Conservation (phyloP, 2,888 invertebrate species). For the Idaea biselata region DNA sequence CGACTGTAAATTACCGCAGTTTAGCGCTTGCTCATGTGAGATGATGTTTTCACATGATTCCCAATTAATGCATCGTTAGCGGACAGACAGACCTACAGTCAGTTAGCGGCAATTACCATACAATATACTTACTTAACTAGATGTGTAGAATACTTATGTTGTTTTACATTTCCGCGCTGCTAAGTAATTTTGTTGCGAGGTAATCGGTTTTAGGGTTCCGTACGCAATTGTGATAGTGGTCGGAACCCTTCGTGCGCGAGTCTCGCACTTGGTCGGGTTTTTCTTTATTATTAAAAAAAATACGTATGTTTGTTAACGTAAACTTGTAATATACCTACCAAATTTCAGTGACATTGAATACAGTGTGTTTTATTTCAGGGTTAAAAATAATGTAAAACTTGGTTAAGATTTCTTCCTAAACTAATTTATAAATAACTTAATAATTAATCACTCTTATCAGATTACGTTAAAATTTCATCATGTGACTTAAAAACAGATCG, state of each 20-base stretch:
- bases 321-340: too few species aligned
- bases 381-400: neutral
- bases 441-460: neutral
- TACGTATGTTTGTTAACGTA: too few species aligned
- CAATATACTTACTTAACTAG: neutral
- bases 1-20: neutral
- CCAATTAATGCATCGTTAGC: neutral
- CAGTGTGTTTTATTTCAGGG: neutral
- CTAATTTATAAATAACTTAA: neutral
- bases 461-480: neutral
- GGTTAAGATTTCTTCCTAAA: neutral
- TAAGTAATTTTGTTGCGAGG: neutral
- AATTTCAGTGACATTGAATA: too few species aligned
- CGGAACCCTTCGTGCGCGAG: too few species aligned
- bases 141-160: neutral
- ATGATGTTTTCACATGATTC: neutral
- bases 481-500: slow-evolving; percentile 1
- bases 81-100: neutral
- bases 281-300: too few species aligned
- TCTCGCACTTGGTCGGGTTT: too few species aligned
- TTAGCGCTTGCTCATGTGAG: neutral
- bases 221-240: too few species aligned
- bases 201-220: neutral
- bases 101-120: neutral
- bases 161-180: neutral